phyloP scores from a whole-genome alignment of 2,888 invertebrate species.

The Thysanoteuthis rhombus region DNA sequence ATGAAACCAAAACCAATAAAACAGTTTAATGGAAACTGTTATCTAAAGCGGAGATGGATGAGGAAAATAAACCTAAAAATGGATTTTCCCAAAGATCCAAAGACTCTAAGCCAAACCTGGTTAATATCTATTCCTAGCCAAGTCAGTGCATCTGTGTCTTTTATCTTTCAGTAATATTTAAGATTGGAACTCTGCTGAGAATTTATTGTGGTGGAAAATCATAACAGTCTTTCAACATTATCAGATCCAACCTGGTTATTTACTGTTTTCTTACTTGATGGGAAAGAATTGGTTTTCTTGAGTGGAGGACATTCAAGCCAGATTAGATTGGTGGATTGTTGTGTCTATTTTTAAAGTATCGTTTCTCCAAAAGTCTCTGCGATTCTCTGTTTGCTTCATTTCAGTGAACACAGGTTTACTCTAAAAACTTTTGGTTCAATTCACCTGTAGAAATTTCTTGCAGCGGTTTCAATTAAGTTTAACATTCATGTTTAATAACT shows the following conservation, averaged over 20 bases:
- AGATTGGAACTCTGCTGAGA: background rate
- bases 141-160: background rate
- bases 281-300: background rate
- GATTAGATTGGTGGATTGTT: background rate
- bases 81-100: background rate
- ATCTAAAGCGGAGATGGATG: background rate
- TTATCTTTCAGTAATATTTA: background rate
- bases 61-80: background rate
- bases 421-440: too few relatives aligned
- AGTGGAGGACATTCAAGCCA: background rate
- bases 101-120: background rate
- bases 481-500: too few relatives aligned
- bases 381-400: too few relatives aligned
- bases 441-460: too few relatives aligned
- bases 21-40: background rate
- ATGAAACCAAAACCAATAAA: background rate
- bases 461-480: too few relatives aligned
- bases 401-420: too few relatives aligned
- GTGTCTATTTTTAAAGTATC: too few relatives aligned
- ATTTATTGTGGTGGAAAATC: background rate
- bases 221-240: background rate
- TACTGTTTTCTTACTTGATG: background rate
- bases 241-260: slow-evolving; percentile 12
- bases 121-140: background rate
- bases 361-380: too few relatives aligned